Evolutionary conservation across 1,140 invertebrate species (phyloP), one percentile per base, ranked within the genome.

Genomic region (Hypsibius dujardini): DNA sequence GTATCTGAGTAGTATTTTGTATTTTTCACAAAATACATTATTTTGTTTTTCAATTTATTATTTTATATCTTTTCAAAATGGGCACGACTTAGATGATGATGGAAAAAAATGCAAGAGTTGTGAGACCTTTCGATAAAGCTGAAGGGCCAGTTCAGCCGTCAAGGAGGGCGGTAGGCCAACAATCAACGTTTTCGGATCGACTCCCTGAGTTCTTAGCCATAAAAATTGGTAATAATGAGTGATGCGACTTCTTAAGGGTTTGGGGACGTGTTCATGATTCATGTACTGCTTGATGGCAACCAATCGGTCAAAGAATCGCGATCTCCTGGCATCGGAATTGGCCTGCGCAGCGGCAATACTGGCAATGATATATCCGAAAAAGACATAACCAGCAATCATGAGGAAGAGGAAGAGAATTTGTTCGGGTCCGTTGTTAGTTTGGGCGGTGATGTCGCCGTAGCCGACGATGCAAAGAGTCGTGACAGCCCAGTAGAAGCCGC

Each of bases 321-420:
- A 67, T 46, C 69, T 28, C n/a, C 47, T 60, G 47, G 72, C 59
- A 47, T 73, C 72, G 42, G 50, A 47, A 50, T 73, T 73, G 46
- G 67, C 72, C 3, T 69, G n/a, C 28, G 42, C 46, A 14, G 72
- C 72, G 28, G 72, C 72, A 2, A 73, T 71, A n/a, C 46, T 47
- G 59, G 72, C 72, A 46, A 73, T 73, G 60, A 73, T 47, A 47
- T 70, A 73, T 59, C 72, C 72, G 28, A 62, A 73, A 69, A 73
- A 73, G 7, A 73, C 47, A 1, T 70, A 67, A 1, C 72, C 72
- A 2, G 59, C 46, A n/a, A 73, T 70, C 72, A 60, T 50, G 2
- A 46, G 47, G 47, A 62, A 2, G 40, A 72, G 14, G 46, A 42
- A 42, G 46, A 62, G 46, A 15, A 72, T 72, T 71, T 72, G 59